Evolutionary conservation across 2,797 vertebrate genomes (phyloP).

Genomic region (Amniataba percoides): DNA sequence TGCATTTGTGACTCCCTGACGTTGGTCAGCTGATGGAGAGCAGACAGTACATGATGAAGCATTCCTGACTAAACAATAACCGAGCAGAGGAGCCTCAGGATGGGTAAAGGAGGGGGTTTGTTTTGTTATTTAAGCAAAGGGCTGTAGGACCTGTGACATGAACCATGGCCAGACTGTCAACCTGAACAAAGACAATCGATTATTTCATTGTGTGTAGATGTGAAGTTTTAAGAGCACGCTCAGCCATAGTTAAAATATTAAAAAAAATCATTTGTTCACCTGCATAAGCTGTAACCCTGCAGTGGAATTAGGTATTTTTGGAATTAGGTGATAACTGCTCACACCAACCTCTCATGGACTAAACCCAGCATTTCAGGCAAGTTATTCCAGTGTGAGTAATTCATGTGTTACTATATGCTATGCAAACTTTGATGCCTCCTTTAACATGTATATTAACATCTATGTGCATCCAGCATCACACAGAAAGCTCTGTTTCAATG

Average conservation of each 20-base stretch:
- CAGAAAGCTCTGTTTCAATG: not conserved
- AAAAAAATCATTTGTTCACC: not conserved
- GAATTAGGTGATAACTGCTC: not conserved
- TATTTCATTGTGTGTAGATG: not conserved
- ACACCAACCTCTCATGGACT: not conserved
- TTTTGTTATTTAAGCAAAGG: not conserved
- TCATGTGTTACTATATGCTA: not conserved
- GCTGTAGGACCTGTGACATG: not conserved
- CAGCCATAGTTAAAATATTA: not conserved
- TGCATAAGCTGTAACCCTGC: not conserved
- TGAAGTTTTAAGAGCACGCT: not conserved
- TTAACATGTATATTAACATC: not conserved
- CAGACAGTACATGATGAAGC: not conserved
- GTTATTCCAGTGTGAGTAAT: not conserved
- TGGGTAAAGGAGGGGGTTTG: not conserved
- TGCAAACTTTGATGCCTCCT: not conserved
- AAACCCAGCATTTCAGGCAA: no score
- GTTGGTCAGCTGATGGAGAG: not conserved
- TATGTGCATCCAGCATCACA: not conserved
- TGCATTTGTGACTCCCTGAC: not conserved
- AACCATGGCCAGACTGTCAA: not conserved
- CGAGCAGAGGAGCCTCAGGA: not conserved
- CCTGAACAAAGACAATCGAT: not conserved
- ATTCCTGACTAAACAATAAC: not conserved
- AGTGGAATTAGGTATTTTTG: not conserved